These are phyloP conservation scores for Drosophila eugracilis DNA, from an alignment of 1,140 invertebrate genomes.

Conservation along the genomic window DNA sequence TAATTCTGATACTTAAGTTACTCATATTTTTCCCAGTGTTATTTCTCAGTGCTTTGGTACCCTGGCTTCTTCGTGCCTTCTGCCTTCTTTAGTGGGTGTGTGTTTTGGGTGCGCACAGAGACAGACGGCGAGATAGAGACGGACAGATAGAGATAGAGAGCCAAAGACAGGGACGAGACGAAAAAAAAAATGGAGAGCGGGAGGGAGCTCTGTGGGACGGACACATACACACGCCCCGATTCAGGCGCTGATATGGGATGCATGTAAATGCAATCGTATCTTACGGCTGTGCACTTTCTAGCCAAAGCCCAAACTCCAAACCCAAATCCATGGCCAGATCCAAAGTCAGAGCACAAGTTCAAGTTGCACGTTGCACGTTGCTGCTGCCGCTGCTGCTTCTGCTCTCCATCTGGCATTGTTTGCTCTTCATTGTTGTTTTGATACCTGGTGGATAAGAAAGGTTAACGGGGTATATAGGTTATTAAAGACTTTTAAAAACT, in stretches of 20 bases:
- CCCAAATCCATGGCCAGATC: constrained; percentile 24
- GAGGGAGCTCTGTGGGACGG: constrained; percentile 15
- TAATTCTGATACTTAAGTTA: too few species aligned
- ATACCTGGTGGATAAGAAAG: constrained; percentile 13
- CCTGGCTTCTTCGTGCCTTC: constrained; percentile 39
- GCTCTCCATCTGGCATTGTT: constrained; percentile 63
- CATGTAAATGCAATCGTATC: constrained; percentile 84
- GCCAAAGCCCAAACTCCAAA: constrained; percentile 36
- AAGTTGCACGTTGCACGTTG: constrained; percentile 63
- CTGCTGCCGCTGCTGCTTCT: constrained; percentile 39
- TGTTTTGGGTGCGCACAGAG: constrained; percentile 59
- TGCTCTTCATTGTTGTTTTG: constrained; percentile 59
- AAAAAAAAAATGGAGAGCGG: neutral
- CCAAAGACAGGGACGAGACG: neutral
- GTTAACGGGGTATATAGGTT: constrained; percentile 1
- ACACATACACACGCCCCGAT: constrained; percentile 70
- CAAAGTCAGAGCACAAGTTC: constrained; percentile 64
- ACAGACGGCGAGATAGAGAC: constrained; percentile 24
- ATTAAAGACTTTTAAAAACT: neutral
- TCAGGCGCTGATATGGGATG: constrained; percentile 79
- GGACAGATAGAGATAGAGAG: constrained; percentile 30
- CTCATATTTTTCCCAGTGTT: constrained; percentile 13
- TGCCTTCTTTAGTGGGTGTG: constrained; percentile 63
- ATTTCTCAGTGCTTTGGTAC: constrained; percentile 9
- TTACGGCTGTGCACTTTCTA: constrained; percentile 83